Conservation (phyloP, 2,113 vertebrate species). For the Xiphorhynchus elegans region DNA sequence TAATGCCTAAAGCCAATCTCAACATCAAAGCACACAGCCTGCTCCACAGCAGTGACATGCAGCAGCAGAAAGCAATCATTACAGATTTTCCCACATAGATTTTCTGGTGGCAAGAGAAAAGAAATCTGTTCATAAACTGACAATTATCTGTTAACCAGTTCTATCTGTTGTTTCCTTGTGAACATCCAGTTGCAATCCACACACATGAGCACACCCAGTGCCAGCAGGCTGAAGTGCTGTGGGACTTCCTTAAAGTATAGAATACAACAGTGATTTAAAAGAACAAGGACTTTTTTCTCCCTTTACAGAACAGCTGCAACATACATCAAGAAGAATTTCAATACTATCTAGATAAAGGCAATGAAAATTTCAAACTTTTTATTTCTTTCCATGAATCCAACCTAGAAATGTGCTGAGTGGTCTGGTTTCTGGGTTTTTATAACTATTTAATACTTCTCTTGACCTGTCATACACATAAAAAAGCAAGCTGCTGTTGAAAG, state of each 20-base stretch:
- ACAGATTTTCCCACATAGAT: background rate
- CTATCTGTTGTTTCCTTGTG: background rate
- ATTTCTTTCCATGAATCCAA: background rate
- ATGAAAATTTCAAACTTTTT: background rate
- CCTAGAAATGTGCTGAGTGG: background rate
- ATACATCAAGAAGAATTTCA: background rate
- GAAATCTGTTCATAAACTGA: background rate
- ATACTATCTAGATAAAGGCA: background rate
- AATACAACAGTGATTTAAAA: background rate
- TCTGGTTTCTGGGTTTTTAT: background rate
- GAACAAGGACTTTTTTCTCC: background rate
- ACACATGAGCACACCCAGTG: background rate
- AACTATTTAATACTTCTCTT: background rate
- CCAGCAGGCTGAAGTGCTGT: background rate
- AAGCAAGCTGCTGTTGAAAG: background rate
- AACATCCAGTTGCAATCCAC: background rate
- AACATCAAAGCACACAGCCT: background rate
- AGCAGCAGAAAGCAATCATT: background rate
- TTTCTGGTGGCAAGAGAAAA: background rate
- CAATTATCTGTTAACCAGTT: background rate
- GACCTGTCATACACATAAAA: background rate
- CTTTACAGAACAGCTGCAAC: background rate
- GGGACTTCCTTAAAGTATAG: background rate
- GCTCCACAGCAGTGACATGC: background rate
- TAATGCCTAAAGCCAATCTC: background rate